phyloP scores from a whole-genome alignment of 1,140 invertebrate genomes.

The Conus ventricosus region DNA sequence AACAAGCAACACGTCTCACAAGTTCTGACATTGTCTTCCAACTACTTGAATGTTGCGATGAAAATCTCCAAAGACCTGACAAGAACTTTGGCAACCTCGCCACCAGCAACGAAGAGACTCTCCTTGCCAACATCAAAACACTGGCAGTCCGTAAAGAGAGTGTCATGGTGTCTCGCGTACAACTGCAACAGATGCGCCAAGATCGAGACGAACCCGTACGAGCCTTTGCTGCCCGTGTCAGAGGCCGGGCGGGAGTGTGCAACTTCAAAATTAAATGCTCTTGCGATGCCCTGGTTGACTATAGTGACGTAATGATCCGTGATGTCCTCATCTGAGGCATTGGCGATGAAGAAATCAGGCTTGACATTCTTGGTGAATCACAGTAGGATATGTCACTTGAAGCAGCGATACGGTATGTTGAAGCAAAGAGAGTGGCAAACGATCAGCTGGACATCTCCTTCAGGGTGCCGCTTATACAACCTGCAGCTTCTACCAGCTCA shows the following conservation, averaged over 20 bases:
- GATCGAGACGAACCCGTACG: constrained; percentile 31
- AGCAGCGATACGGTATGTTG: constrained; percentile 13
- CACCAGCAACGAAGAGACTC: background rate
- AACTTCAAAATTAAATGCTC: too few relatives aligned
- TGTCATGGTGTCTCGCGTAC: constrained; percentile 2
- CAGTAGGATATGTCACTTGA: constrained; percentile 29
- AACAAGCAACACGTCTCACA: background rate
- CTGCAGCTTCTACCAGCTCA: constrained; percentile 23
- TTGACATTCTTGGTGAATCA: constrained; percentile 31
- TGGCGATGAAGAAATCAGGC: constrained; percentile 26
- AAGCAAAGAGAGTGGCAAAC: constrained; percentile 36
- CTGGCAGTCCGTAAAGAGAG: background rate
- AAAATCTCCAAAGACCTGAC: background rate
- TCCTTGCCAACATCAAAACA: background rate
- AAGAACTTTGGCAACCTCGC: background rate
- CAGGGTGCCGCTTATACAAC: background rate
- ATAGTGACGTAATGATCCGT: constrained; percentile 31
- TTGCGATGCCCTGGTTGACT: constrained; percentile 18
- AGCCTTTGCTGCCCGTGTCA: too few relatives aligned
- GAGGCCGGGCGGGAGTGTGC: too few relatives aligned
- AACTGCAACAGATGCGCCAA: constrained; percentile 35
- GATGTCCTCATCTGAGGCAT: background rate
- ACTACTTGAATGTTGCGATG: background rate
- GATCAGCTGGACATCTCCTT: constrained; percentile 28
- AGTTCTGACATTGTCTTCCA: background rate